Evolutionary conservation across 2,113 vertebrate species (phyloP), one percentile per base, ranked within the genome.

Genomic region (Thryonomys swinderianus): DNA sequence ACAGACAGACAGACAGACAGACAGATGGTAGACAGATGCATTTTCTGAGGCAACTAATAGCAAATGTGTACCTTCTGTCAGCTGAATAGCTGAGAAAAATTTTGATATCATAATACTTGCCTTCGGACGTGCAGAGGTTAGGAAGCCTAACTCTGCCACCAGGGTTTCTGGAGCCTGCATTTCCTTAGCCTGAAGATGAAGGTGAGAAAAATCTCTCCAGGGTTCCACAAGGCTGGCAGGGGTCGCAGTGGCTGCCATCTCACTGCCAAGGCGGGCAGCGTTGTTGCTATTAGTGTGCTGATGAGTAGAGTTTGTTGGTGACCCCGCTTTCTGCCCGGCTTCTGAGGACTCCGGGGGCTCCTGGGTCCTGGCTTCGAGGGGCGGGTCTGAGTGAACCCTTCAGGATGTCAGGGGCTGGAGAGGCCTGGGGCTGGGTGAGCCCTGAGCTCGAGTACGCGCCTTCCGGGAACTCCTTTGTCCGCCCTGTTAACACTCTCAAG

Each of bases 241-340:
- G 12, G 11, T n/a, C 74, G 7, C 11, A 1, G 1, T 0, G 34
- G 9, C 10, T 9, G 14, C 25, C 9, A 0, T 25, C 42, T 11
- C 9, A 34, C 30, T 45, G 69, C 64, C 4, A 25, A 18, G 59
- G 12, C 0, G 11, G 51, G 37, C 21, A 5, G 62, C 8, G 5
- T 7, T 34, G 1, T 3, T 8, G 48, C 67, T 80, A 2, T 45
- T 25, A 20, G 18, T n/a, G 2, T 13, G 4, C 0, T 0, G 3
- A 3, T 51, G 34, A 20, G 37, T 51, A 10, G 6, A 37, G 42
- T 53, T 64, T 82, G 61, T 66, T 53, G 32, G 25, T 62, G 79
- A 57, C 53, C 20, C 9, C 13, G 25, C 20, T 73, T 51, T 42
- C n/a, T 53, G 57, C 32, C 34, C 21, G 40, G 61, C 51, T 88